These are phyloP conservation scores for Pocillopora meandrina DNA, from an alignment of 92 coral and sea anemone species.

Conservation along the genomic window DNA sequence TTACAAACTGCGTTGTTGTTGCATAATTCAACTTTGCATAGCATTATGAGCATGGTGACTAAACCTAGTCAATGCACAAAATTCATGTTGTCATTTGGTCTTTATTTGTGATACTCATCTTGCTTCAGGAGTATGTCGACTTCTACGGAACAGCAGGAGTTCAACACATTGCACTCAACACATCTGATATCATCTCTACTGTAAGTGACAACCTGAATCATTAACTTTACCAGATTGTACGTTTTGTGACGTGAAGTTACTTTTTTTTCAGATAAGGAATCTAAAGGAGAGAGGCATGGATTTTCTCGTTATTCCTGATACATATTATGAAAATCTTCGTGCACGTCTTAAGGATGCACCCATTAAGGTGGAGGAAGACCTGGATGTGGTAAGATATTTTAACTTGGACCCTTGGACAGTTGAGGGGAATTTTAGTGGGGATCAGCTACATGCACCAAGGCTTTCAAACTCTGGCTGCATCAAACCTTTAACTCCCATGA, in stretches of 20 bases:
- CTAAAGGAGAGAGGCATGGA: conserved; percentile 86
- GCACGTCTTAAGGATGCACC: conserved; percentile 79
- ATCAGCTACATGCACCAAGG: too few species aligned
- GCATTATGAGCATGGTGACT: too few species aligned
- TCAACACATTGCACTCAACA: conserved; percentile 95
- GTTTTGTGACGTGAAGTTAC: not conserved
- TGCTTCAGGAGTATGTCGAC: conserved; percentile 87
- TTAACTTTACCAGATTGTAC: not conserved
- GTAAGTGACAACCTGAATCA: conserved; percentile 54
- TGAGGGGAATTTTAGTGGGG: too few species aligned
- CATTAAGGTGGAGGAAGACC: conserved; percentile 61
- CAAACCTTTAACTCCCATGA: not conserved
- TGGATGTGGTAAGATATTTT: conserved; percentile 63
- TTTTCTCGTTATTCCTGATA: conserved; percentile 82
- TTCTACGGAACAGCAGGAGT: conserved; percentile 94
- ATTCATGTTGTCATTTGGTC: not conserved
- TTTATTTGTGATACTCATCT: not conserved
- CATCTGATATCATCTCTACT: conserved; percentile 75
- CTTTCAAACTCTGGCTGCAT: too few species aligned
- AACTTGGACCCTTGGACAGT: too few species aligned
- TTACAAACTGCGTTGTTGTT: too few species aligned
- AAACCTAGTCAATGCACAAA: too few species aligned
- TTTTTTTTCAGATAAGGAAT: conserved; percentile 58
- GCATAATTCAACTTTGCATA: too few species aligned
- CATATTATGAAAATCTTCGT: conserved; percentile 77